Base-by-base conservation (phyloP, 2,888 invertebrate genomes). In the Tetropium fuscum region DNA sequence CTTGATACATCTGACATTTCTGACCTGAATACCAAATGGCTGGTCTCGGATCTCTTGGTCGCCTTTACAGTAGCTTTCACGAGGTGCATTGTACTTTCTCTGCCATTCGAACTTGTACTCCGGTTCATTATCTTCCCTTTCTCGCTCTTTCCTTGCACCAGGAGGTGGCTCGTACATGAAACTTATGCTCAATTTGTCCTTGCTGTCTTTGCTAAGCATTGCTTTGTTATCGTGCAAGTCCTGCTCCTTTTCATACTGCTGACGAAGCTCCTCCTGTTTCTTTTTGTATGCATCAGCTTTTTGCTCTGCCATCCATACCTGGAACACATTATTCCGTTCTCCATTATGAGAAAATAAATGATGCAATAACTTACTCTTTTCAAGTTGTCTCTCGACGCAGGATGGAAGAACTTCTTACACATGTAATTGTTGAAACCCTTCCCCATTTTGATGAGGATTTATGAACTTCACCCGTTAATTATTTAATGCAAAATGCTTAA, bases 101-200 rank as follows among this genome's bases (percentile, higher is more conserved):
- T 99, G 99, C 99, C 99, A 99, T 79, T 99, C 99, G 84, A 99
- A 99, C 82, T 98, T 99, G 76, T 94, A 98, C 74, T 98, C 98
- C 0, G 95, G 95, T 78, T 97, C 97, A 78, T 95, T 93, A 73
- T 95, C 94, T 79, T 95, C 95, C 63, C 93, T 90, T 80, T 95
- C 94, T 48, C 94, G 85, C 80, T 95, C 95, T 75, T 95, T 94
- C 70, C 95, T 94, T 0, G 95, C 93, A 41, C 98, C 98, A 13
- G 98, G 98, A 22, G 99, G 99, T 7, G 98, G 97, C 81, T 99
- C 98, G 80, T 99, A 99, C 96, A 99, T 97, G 78, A 99, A 99
- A 82, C 96, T 98, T 1, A 99, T 90, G 73, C 98, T 98, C 58
- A 98, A 82, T 81, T 98, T 98, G 64, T 99, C 99, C 79, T 99